These are phyloP conservation scores for Falcunculus frontatus DNA, from an alignment of 2,113 vertebrate genomes.

Conservation along the genomic window DNA sequence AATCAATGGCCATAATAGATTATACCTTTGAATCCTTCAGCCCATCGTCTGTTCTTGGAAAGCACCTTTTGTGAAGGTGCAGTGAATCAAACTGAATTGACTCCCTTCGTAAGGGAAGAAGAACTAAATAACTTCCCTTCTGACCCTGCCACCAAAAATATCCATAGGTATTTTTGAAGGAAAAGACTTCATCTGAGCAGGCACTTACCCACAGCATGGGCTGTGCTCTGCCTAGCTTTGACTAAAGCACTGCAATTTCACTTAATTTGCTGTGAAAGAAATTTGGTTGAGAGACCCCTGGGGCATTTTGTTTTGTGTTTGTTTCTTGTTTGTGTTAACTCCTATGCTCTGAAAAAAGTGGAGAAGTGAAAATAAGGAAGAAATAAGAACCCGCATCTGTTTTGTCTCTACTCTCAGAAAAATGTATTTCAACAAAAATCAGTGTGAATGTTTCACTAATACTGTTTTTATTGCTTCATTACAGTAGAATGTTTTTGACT, in stretches of 20 bases:
- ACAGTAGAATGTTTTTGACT: not conserved
- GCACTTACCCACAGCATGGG: not conserved
- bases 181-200: not conserved
- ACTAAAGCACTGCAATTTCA: not conserved
- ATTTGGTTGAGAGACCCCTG: not conserved
- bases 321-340: not conserved
- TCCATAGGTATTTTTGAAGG: not conserved
- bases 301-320: not conserved
- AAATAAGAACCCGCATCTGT: not conserved
- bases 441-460: not conserved
- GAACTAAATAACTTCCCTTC: not conserved
- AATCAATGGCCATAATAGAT: not conserved
- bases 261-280: not conserved
- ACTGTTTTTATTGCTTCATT: not conserved
- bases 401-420: not conserved
- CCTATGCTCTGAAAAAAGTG: not conserved
- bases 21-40: not conserved
- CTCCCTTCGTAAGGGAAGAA: not conserved
- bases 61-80: not conserved
- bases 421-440: not conserved
- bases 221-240: not conserved
- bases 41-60: not conserved
- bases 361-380: not conserved
- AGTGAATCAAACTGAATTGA: not conserved
- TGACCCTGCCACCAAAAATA: not conserved